Evolutionary conservation across 2,888 invertebrate species (phyloP).

Genomic region (Bhutanitis thaidina): DNA sequence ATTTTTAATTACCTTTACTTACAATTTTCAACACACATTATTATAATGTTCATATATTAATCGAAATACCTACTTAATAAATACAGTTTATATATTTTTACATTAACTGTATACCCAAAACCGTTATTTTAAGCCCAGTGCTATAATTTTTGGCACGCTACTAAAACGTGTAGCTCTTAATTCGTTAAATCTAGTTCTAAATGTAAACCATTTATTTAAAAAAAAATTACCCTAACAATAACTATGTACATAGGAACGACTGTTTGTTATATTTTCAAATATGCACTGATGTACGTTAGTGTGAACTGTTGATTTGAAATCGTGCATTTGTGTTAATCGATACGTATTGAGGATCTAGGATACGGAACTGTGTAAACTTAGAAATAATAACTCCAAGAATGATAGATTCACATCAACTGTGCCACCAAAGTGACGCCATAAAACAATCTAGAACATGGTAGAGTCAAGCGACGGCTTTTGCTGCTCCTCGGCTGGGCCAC

Average conservation of each 20-base stretch:
- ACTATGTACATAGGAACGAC: constrained; percentile 67
- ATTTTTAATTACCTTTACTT: constrained; percentile 17
- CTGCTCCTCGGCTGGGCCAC: too few species aligned
- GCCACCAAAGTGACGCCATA: too few species aligned
- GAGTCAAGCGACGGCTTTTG: too few species aligned
- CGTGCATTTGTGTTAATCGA: neutral
- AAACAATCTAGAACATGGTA: too few species aligned
- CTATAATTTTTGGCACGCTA: constrained; percentile 63
- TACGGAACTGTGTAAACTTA: too few species aligned
- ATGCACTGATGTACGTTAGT: constrained; percentile 7
- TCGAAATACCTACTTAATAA: constrained; percentile 22
- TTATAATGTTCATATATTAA: constrained; percentile 8
- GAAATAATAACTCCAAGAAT: too few species aligned
- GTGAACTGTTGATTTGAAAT: neutral
- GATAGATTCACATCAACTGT: too few species aligned
- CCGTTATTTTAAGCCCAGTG: constrained; percentile 46
- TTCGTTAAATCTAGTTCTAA: constrained; percentile 40
- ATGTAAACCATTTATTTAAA: constrained; percentile 22
- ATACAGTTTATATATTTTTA: constrained; percentile 21
- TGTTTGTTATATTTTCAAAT: constrained; percentile 27
- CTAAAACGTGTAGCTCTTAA: constrained; percentile 44
- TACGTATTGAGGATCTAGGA: too few species aligned
- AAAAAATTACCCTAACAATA: constrained; percentile 35
- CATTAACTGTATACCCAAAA: constrained; percentile 38
- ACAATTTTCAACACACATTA: neutral